Conservation (phyloP, 2,113 vertebrate species). For the Mohoua ochrocephala region DNA sequence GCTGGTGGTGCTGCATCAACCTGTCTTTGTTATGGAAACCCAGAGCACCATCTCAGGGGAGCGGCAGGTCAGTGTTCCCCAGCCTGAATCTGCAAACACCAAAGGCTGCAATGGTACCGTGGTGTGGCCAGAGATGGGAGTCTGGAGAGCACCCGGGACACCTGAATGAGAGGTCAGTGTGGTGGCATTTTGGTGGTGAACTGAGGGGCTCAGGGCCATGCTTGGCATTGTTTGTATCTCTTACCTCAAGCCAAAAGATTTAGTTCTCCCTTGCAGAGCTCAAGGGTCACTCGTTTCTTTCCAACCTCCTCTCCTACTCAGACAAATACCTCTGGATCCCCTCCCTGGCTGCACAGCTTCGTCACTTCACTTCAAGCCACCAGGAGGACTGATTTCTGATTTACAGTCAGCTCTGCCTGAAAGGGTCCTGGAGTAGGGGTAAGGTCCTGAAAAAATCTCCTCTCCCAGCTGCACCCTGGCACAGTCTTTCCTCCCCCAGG, state of each 20-base stretch:
- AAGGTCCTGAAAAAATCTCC: neutral
- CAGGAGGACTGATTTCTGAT: neutral
- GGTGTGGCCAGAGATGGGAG: neutral
- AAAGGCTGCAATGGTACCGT: neutral
- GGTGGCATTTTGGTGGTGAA: neutral
- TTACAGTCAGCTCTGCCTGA: neutral
- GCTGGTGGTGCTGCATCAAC: neutral
- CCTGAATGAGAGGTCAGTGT: neutral
- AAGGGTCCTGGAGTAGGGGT: neutral
- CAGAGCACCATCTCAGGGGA: neutral
- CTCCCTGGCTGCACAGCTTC: neutral
- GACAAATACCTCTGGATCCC: neutral
- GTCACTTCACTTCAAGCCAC: neutral
- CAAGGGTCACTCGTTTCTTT: neutral
- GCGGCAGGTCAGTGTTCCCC: neutral
- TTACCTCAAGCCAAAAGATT: neutral
- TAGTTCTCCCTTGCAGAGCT: neutral
- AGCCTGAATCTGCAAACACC: fast-evolving
- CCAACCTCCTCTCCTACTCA: neutral
- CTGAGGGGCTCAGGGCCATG: neutral
- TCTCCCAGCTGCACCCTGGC: neutral
- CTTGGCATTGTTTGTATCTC: neutral
- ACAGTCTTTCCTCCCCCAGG: neutral
- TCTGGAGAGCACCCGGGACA: neutral
- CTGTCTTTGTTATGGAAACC: neutral